Base-by-base conservation (phyloP, 1,140 invertebrate genomes). In the Eulimnadia texana region DNA sequence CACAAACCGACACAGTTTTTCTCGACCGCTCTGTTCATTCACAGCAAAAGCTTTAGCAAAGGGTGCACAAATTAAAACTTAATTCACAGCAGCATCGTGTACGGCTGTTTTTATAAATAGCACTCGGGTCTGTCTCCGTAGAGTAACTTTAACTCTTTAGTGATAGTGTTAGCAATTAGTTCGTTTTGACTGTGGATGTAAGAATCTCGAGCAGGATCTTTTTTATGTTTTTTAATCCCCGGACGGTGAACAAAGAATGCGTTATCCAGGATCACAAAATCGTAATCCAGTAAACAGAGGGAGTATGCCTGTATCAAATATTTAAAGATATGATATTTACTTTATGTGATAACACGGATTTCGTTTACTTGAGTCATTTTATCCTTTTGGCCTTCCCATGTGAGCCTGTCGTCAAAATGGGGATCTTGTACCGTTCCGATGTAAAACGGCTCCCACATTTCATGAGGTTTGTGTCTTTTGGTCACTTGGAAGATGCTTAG, bases 391-490 rank as follows among this genome's bases (percentile, higher is more conserved):
- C 86, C 87, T 72, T 90, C 87, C 86, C 87, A 90, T 2, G 82
- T 83, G 61, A 90, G 77, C 47, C 78, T 72, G 70, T 90, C 87
- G 64, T 84, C 84, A 71, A 89, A 90, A 65, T 86, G 77, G 87
- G n/a, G 88, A 67, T 89, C 86, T 49, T 79, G 74, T 64, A 83
- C 80, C 0, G 84, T 88, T 2, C 86, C 86, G 63, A 90, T 89
- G 69, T 84, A 90, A 33, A 90, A 78, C 0, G 90, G 90, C 72
- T 93, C 90, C 90, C 90, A 93, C 69, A 88, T 86, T 23, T 87
- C 77, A 69, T 83, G 87, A 60, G 80, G 81, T 13, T 86, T 85
- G 2, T 78, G 82, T 25, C 90, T 75, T 67, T 92, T 91, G 2
- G 88, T 88, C 1, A 87, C 81, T 67, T 89, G 84, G 71, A 92